phyloP scores from a whole-genome alignment of 2,888 invertebrate species.

The Netelia inedita region DNA sequence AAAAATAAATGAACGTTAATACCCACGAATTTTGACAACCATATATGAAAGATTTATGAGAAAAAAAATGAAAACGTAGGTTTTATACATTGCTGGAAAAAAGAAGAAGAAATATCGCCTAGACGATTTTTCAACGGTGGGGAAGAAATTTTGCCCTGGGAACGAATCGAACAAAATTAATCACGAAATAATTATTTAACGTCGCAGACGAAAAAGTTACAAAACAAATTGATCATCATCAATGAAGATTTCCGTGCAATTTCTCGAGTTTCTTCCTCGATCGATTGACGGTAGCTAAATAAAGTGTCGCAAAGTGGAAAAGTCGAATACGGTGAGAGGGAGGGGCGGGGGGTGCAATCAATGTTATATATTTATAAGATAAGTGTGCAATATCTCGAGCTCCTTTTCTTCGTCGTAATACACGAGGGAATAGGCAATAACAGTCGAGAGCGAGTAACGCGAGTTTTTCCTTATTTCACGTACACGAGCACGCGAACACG shows the following conservation, averaged over 20 bases:
- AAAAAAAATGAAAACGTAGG: conserved; percentile 53
- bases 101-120: neutral
- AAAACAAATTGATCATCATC: too few species aligned
- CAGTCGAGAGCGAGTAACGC: conserved; percentile 29
- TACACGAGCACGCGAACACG: neutral
- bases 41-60: conserved; percentile 12
- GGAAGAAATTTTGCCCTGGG: conserved; percentile 29
- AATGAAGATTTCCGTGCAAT: neutral
- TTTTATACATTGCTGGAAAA: neutral
- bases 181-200: neutral
- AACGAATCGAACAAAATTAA: neutral
- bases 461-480: conserved; percentile 49
- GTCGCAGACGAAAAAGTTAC: too few species aligned
- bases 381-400: conserved; percentile 44
- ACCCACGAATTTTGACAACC: conserved; percentile 27
- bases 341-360: neutral
- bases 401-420: conserved; percentile 39
- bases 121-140: neutral
- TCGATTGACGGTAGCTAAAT: neutral
- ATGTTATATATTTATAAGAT: neutral
- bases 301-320: conserved; percentile 33
- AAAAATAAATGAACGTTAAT: conserved; percentile 77
- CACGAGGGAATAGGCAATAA: conserved; percentile 21
- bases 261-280: conserved; percentile 30
- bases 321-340: neutral